Percentiles rank a stretch among this genome's conserved stretches.
Evolutionary conservation across 2,113 vertebrate genomes (phyloP).

Genomic region (Talpa occidentalis): DNA sequence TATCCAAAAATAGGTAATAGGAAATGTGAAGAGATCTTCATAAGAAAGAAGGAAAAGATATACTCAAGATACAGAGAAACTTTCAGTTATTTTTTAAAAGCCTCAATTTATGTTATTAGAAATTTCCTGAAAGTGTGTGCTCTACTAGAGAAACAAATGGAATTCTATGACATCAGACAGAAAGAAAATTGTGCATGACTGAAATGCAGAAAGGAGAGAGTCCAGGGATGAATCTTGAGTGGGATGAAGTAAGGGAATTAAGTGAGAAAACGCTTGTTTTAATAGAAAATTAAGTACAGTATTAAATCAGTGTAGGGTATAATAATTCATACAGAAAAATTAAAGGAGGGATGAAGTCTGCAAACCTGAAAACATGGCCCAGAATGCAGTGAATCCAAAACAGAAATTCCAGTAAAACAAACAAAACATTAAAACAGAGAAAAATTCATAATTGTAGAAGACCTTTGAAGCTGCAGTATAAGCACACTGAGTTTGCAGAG

Average conservation of each 20-base stretch:
- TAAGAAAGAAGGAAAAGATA: neutral
- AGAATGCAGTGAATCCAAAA: neutral
- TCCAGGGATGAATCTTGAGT: neutral
- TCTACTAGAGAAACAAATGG: neutral
- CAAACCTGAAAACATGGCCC: neutral
- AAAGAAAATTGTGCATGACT: neutral
- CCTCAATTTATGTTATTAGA: neutral
- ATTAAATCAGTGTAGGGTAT: neutral
- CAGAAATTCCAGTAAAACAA: neutral
- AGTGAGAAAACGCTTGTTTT: constrained; percentile 18
- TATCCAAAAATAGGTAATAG: neutral
- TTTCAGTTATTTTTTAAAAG: neutral
- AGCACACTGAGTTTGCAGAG: neutral
- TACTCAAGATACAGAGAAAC: neutral
- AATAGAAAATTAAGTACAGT: neutral
- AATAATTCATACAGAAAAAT: neutral
- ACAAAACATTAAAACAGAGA: neutral
- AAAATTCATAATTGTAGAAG: neutral
- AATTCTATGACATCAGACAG: neutral
- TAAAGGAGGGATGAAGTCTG: neutral
- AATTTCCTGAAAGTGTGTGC: neutral
- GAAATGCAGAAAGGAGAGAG: neutral
- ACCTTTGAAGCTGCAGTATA: neutral
- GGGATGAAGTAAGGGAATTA: neutral
- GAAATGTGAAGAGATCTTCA: neutral